These are phyloP conservation scores for Chrysemys picta DNA, from an alignment of 2,113 vertebrate species.

Conservation along the genomic window DNA sequence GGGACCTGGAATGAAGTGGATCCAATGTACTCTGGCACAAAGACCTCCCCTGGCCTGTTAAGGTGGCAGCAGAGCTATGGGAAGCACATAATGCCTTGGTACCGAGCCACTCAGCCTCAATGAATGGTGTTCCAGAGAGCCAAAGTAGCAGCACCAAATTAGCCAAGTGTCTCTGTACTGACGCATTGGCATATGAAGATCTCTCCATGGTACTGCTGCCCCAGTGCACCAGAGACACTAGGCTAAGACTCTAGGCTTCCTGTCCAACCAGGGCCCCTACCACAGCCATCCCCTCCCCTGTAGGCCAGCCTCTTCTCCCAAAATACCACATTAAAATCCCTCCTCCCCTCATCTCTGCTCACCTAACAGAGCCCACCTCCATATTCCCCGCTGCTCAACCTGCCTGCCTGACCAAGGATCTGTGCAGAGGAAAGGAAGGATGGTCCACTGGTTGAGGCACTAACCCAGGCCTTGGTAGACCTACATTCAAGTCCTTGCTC, in stretches of 20 bases:
- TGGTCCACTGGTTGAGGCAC: not conserved
- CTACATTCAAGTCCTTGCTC: not conserved
- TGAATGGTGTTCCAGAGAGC: not conserved
- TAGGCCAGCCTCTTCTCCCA: not conserved
- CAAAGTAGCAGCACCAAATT: not conserved
- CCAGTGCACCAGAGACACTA: fast-evolving
- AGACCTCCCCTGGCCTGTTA: not conserved
- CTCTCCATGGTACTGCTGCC: not conserved
- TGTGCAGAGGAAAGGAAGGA: not conserved
- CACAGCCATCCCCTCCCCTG: not conserved
- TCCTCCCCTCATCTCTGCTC: not conserved
- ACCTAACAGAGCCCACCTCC: not conserved
- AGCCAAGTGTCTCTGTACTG: not conserved
- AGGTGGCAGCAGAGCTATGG: not conserved
- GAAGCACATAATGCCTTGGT: not conserved
- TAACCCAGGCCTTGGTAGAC: not conserved
- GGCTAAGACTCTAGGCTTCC: not conserved
- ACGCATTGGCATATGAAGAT: not conserved
- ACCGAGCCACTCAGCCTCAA: not conserved
- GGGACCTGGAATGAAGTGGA: not conserved
- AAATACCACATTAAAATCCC: not conserved
- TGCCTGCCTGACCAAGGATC: not conserved
- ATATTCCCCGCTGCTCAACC: not conserved
- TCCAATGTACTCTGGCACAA: not conserved
- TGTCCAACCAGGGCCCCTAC: not conserved